Conservation (phyloP, 2,797 vertebrate genomes). For the Nyctalus aviator region DNA sequence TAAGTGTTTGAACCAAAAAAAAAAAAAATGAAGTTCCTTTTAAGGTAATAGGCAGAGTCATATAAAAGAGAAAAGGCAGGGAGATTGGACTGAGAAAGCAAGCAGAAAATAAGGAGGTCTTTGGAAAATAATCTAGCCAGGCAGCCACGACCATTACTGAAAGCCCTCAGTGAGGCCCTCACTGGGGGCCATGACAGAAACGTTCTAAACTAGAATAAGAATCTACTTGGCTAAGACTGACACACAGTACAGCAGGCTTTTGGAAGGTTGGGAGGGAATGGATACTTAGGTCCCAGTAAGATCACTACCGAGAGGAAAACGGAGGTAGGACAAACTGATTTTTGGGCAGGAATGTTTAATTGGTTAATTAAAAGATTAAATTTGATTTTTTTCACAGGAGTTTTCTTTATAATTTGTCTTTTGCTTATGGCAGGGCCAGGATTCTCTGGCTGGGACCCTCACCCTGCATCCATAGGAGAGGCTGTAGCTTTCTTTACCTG, state of each 20-base stretch:
- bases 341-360: not conserved
- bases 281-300: not conserved
- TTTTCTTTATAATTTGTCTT: not conserved
- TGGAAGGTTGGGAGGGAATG: not conserved
- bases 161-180: not conserved
- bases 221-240: not conserved
- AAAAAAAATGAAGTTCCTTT: not conserved
- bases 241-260: not conserved
- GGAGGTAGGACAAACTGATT: not conserved
- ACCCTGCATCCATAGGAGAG: not conserved
- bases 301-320: not conserved
- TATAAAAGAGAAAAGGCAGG: not conserved
- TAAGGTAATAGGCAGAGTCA: not conserved
- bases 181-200: not conserved
- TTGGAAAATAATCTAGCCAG: not conserved
- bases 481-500: no score
- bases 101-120: not conserved
- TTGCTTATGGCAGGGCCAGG: not conserved
- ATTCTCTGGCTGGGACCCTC: not conserved
- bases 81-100: not conserved
- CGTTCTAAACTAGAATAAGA: not conserved
- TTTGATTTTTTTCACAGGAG: not conserved
- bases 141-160: not conserved
- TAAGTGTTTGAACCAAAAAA: not conserved
- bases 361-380: not conserved